Conservation (phyloP, 1,140 invertebrate genomes). For the Conopomorpha cramerella region DNA sequence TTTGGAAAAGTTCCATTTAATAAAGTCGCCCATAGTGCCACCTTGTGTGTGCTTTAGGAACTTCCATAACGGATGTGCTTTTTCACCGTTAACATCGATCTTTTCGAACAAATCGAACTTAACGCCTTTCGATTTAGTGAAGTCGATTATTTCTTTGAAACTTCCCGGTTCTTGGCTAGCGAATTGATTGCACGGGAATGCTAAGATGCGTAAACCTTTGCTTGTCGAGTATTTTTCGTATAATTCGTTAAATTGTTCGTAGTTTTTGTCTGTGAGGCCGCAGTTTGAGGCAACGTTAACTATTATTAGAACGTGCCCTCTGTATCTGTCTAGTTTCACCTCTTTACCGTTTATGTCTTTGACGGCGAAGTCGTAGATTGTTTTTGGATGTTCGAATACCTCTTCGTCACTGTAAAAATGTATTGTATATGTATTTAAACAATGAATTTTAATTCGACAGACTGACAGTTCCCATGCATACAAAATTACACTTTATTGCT, state of each 20-base stretch:
- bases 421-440: no score
- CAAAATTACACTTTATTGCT: no score
- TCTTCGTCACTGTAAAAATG: slow-evolving; percentile 14
- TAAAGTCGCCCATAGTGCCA: slow-evolving; percentile 73
- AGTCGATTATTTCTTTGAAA: slow-evolving; percentile 75
- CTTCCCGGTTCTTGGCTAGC: slow-evolving; percentile 79
- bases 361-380: slow-evolving; percentile 78
- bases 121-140: slow-evolving; percentile 70
- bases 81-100: slow-evolving; percentile 86
- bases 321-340: slow-evolving; percentile 74
- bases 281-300: slow-evolving; percentile 90
- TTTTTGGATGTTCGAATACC: slow-evolving; percentile 61
- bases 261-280: slow-evolving; percentile 80
- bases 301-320: slow-evolving; percentile 73
- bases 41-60: slow-evolving; percentile 66
- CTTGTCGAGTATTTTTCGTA: slow-evolving; percentile 72
- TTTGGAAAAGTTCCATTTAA: slow-evolving; percentile 98
- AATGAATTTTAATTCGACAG: no score
- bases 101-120: slow-evolving; percentile 80
- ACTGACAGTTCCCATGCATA: no score
- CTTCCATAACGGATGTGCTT: slow-evolving; percentile 85
- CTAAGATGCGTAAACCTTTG: slow-evolving; percentile 73
- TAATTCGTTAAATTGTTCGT: slow-evolving; percentile 74
- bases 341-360: slow-evolving; percentile 74
- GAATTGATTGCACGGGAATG: slow-evolving; percentile 95